phyloP scores from a whole-genome alignment of 2,797 vertebrate species.

The Euphonia xanthogaster region DNA sequence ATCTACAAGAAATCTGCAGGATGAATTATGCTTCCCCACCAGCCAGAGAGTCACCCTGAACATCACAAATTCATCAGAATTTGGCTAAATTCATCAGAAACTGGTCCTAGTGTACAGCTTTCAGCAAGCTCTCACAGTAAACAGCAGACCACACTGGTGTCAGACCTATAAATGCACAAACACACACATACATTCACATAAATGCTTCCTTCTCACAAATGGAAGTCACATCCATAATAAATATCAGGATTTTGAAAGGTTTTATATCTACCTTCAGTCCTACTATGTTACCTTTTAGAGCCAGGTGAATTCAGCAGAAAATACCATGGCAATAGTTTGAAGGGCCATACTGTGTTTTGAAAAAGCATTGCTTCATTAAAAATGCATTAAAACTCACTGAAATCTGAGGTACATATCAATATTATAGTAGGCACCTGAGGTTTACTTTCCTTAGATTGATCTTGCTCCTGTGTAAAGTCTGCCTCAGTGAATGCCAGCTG shows the following conservation, averaged over 20 bases:
- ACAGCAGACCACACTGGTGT: not conserved
- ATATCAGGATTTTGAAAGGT: not conserved
- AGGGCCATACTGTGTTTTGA: not conserved
- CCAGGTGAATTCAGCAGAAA: not conserved
- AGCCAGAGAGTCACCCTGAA: not conserved
- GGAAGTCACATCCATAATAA: not conserved
- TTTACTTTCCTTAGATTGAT: constrained; percentile 32
- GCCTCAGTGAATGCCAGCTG: not conserved
- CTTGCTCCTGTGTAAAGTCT: constrained; percentile 7
- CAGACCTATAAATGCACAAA: not conserved
- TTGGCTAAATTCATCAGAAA: not conserved
- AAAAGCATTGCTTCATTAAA: constrained; percentile 10
- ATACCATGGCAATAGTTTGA: not conserved
- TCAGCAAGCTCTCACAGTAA: not conserved
- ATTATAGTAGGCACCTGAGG: constrained; percentile 22
- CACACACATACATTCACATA: not conserved
- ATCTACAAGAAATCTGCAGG: not conserved
- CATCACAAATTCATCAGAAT: no score
- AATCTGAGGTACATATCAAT: not conserved
- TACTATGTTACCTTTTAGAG: not conserved
- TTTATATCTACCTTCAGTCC: not conserved
- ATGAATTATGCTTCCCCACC: not conserved
- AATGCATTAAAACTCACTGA: constrained; percentile 8
- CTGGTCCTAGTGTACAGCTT: not conserved
- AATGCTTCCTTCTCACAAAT: not conserved